Evolutionary conservation across 2,888 invertebrate species (phyloP), one percentile per base, ranked within the genome.

Genomic region (Pachycephus smyrnensis): DNA sequence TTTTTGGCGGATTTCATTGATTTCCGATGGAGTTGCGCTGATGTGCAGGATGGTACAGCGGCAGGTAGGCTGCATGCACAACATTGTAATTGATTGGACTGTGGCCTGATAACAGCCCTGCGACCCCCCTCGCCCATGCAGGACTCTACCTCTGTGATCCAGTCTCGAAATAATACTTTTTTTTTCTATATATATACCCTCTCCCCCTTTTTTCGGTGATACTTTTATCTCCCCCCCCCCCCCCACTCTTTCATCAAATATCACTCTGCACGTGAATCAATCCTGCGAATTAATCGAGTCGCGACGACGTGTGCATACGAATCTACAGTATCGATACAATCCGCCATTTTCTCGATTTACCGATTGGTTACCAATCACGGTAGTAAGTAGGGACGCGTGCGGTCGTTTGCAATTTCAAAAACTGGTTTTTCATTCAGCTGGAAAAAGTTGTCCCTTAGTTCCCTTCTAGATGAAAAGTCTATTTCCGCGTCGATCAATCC

Each of bases 1-100:
- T 88, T 89, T 89, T 88, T 84, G 88, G 86, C 83, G 84, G 86
- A 86, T 89, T 88, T 87, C 88, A 90, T 90, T 89, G 90, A 90
- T 90, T 90, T 90, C 86, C 89, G 86, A 90, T 90, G 82, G 86
- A 85, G 86, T 84, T 84, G 87, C 86, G 84, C 84, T 82, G 85
- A 88, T 85, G 85, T 83, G 83, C 83, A 81, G 82, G 81, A 76
- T 76, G 73, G 73, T 71, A 69, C 73, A 74, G 40, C 75, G 75
- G 79, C 73, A 75, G 79, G 77, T 71, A 71, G 31, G 71, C 71
- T 84, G 77, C 85, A 86, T 87, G 86, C 84, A 87, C 84, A 88
- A 85, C 86, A 87, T 86, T 83, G 87, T 88, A 89, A 89, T 89
- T 89, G 89, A 89, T 89, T 87, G 88, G 85, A 87, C 86, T 87